Evolutionary conservation across 2,113 vertebrate species (phyloP).

Genomic region (Oreocharis arfaki): DNA sequence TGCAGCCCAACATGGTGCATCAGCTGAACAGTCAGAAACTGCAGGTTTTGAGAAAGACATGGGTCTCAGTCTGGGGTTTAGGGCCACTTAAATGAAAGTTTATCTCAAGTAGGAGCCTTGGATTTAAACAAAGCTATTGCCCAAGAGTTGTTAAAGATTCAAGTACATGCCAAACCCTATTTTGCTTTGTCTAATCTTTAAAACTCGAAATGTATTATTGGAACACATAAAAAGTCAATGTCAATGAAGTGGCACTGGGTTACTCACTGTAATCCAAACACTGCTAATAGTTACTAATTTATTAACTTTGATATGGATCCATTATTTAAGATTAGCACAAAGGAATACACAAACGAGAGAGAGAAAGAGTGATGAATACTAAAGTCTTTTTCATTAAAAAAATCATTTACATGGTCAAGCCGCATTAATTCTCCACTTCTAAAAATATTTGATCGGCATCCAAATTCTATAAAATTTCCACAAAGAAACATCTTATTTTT

Average conservation of each 20-base stretch:
- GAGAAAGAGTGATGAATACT: conserved; percentile 19
- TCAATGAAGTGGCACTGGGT: background rate
- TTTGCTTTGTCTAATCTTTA: background rate
- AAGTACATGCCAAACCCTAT: background rate
- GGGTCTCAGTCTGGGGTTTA: background rate
- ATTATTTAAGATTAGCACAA: conserved; percentile 59
- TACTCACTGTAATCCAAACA: conserved; percentile 20
- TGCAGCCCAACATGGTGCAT: conserved; percentile 43
- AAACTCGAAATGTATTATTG: background rate
- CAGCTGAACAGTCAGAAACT: conserved; percentile 33
- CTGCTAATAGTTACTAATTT: conserved; percentile 53
- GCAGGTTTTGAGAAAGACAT: background rate
- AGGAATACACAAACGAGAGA: conserved; percentile 16
- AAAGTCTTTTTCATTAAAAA: conserved; percentile 56
- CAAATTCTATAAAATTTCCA: conserved; percentile 61
- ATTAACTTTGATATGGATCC: conserved; percentile 46
- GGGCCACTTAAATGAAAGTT: background rate
- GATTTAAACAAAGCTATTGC: background rate
- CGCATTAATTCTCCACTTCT: conserved; percentile 53
- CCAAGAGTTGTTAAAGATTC: background rate
- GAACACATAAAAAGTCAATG: conserved; percentile 10
- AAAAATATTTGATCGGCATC: conserved; percentile 59
- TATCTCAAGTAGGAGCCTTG: background rate
- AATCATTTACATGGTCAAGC: conserved; percentile 59
- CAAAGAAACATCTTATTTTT: conserved; percentile 60